These are phyloP conservation scores for Hyperoplus immaculatus DNA, from an alignment of 2,797 vertebrate genomes.

Conservation along the genomic window DNA sequence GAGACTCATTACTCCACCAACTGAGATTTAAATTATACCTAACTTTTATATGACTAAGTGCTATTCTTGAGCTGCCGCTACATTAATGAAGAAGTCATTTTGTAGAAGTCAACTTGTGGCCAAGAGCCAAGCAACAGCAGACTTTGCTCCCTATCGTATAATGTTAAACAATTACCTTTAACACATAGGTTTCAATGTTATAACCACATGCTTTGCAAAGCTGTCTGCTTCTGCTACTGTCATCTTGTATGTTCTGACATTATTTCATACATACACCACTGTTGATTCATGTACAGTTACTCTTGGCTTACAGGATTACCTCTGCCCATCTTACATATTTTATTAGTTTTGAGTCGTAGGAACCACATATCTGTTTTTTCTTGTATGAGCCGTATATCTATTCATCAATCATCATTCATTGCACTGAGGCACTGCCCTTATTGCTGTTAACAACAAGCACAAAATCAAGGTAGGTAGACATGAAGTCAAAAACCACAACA, in stretches of 20 bases:
- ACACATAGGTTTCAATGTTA: constrained; percentile 55
- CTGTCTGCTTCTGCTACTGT: constrained; percentile 21
- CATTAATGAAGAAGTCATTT: constrained; percentile 71
- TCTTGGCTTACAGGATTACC: background rate
- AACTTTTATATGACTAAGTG: constrained; percentile 42
- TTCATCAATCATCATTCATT: constrained; percentile 39
- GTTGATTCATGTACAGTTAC: background rate
- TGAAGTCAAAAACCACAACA: constrained; percentile 32
- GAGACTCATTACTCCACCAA: constrained; percentile 19
- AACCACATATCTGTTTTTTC: constrained; percentile 18
- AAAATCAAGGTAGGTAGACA: constrained; percentile 33
- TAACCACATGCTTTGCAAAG: constrained; percentile 23
- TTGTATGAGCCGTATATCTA: constrained; percentile 26
- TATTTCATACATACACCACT: background rate
- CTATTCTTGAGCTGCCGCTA: constrained; percentile 34
- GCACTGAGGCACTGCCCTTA: constrained; percentile 31
- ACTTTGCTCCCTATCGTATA: constrained; percentile 65
- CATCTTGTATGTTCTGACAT: constrained; percentile 3
- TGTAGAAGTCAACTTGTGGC: constrained; percentile 61
- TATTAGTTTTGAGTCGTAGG: constrained; percentile 10
- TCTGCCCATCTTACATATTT: background rate
- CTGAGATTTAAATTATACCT: constrained; percentile 39
- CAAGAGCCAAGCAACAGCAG: constrained; percentile 64
- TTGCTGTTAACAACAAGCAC: constrained; percentile 50
- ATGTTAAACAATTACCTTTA: constrained; percentile 73